These are phyloP conservation scores for Ibycter americanus DNA, from an alignment of 2,797 vertebrate species.

Conservation along the genomic window DNA sequence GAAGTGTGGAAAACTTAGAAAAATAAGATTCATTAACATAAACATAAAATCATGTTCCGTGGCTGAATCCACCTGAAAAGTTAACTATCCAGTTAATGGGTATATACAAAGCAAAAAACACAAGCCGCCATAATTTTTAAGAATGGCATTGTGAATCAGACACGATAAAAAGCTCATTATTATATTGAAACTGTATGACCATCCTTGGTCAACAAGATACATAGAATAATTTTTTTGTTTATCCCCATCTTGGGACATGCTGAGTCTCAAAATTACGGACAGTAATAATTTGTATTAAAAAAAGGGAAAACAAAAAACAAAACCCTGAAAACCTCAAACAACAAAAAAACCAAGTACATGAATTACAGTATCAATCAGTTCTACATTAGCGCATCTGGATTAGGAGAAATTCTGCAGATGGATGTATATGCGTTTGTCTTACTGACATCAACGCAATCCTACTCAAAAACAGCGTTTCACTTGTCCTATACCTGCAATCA, in stretches of 20 bases:
- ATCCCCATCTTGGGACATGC: background rate
- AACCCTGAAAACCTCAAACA: background rate
- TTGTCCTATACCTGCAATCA: background rate
- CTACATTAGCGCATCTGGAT: background rate
- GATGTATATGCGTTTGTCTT: background rate
- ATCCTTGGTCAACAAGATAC: background rate
- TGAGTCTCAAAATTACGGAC: background rate
- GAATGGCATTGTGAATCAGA: background rate
- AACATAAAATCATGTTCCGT: background rate
- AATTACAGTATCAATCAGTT: background rate
- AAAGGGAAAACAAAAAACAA: background rate
- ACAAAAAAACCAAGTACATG: background rate
- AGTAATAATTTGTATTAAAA: background rate
- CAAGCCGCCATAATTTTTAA: fast-evolving
- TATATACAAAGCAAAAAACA: background rate
- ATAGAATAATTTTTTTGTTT: background rate
- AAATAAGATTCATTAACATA: background rate
- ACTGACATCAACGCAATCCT: background rate
- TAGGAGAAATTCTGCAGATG: background rate
- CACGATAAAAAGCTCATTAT: background rate
- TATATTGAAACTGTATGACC: background rate
- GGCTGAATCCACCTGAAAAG: background rate
- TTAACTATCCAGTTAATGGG: background rate
- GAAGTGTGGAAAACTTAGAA: background rate
- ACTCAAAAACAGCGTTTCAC: background rate